These are phyloP conservation scores for Leucoma salicis DNA, from an alignment of 2,888 invertebrate genomes.

Conservation along the genomic window DNA sequence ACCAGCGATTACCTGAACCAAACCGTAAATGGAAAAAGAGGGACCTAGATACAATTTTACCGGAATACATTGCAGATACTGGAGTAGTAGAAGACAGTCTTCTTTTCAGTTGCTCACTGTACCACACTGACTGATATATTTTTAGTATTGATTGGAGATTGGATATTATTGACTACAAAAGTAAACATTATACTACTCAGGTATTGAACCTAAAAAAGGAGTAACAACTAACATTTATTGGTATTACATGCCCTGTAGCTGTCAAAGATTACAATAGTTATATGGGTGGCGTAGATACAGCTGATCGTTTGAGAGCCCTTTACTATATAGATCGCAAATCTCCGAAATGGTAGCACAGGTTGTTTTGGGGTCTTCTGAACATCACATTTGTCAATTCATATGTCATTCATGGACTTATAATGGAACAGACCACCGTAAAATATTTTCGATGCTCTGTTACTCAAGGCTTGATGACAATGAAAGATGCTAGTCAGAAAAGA, in stretches of 20 bases:
- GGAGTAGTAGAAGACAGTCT: too few relatives aligned
- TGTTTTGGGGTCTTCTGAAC: too few relatives aligned
- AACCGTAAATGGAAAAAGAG: not conserved
- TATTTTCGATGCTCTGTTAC: too few relatives aligned
- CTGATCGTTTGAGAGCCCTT: constrained; percentile 40
- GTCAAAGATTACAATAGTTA: constrained; percentile 28
- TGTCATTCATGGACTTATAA: constrained; percentile 31
- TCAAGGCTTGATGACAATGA: too few relatives aligned
- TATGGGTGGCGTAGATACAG: constrained; percentile 34
- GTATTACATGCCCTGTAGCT: constrained; percentile 17
- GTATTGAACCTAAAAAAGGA: not conserved
- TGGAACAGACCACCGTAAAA: too few relatives aligned
- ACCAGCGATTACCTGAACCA: constrained; percentile 15
- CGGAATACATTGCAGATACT: too few relatives aligned
- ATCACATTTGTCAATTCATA: too few relatives aligned
- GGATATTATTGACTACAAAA: not conserved
- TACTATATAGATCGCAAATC: constrained; percentile 42
- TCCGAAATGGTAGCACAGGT: too few relatives aligned
- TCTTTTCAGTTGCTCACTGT: too few relatives aligned
- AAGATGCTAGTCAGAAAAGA: constrained; percentile 28
- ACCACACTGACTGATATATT: too few relatives aligned
- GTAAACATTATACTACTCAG: not conserved
- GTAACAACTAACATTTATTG: constrained; percentile 10
- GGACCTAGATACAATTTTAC: too few relatives aligned
- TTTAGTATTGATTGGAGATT: too few relatives aligned